A percentile compares a stretch with the other conserved stretches of the same genome.
These are phyloP conservation scores for Miniopterus natalensis DNA, from an alignment of 2,113 vertebrate species.

Conservation along the genomic window DNA sequence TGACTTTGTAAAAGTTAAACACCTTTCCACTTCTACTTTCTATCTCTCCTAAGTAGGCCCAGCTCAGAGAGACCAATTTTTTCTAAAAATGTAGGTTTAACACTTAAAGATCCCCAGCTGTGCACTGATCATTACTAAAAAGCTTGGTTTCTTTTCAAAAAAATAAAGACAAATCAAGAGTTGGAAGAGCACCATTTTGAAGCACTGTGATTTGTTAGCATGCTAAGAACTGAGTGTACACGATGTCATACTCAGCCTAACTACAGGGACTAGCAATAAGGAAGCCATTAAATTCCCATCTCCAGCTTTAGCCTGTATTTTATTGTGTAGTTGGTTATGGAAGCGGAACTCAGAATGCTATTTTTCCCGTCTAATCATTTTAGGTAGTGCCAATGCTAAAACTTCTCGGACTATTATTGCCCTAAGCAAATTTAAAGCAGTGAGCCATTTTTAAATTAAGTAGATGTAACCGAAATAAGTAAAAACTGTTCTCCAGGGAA, in stretches of 20 bases:
- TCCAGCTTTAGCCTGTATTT: constrained; percentile 34
- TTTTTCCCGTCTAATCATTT: constrained; percentile 19
- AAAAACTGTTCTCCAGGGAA: constrained; percentile 46
- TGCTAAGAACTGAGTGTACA: background rate
- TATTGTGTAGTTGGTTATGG: background rate
- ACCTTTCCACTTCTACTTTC: background rate
- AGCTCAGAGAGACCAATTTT: background rate
- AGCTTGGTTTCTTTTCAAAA: background rate
- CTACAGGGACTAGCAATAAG: constrained; percentile 15
- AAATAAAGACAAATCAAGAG: background rate
- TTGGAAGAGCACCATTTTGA: constrained; percentile 10
- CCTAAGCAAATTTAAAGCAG: background rate
- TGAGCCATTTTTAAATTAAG: constrained; percentile 17
- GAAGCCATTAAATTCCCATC: constrained; percentile 57
- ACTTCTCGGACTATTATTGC: background rate
- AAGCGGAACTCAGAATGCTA: constrained; percentile 6
- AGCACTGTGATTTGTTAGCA: constrained; percentile 39
- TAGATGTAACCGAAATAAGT: constrained; percentile 9
- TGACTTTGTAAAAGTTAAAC: constrained; percentile 2
- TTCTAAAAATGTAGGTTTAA: constrained; percentile 12
- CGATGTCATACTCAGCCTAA: background rate
- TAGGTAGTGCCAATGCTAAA: constrained; percentile 4
- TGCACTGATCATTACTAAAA: background rate
- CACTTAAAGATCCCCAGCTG: background rate
- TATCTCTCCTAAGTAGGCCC: background rate